Percentiles rank a stretch among this genome's conserved stretches.
Conservation (phyloP, 2,113 vertebrate species). For the Pterophyllum scalare region DNA sequence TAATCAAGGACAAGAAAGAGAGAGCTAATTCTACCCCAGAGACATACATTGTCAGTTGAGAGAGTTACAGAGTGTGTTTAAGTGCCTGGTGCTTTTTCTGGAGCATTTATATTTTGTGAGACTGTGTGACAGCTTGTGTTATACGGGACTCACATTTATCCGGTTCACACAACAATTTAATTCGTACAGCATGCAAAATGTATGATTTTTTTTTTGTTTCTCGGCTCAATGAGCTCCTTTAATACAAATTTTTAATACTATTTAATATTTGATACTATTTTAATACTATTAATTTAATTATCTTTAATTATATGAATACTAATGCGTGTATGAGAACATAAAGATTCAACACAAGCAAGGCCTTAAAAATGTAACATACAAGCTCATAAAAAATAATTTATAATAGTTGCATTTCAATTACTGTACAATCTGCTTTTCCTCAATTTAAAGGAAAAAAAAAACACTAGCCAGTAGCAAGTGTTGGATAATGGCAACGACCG, state of each 20-base stretch:
- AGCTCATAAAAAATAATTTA: neutral
- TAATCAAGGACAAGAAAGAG: conserved; percentile 72
- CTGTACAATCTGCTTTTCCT: neutral
- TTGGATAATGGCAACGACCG: conserved; percentile 45
- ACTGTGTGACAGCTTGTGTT: neutral
- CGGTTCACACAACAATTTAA: neutral
- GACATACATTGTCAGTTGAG: conserved; percentile 34
- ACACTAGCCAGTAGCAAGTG: conserved; percentile 33
- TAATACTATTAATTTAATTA: no score
- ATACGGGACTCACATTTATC: neutral
- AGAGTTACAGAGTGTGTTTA: conserved; percentile 14
- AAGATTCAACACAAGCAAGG: neutral
- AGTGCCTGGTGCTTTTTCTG: conserved; percentile 15
- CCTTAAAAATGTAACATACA: neutral
- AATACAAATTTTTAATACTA: no score
- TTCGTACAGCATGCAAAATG: neutral
- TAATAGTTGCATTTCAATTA: conserved; percentile 41
- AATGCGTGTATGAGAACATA: neutral
- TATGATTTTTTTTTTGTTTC: neutral
- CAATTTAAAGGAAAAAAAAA: conserved; percentile 24
- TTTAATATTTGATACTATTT: no score
- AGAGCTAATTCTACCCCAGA: conserved; percentile 62
- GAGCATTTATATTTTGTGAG: neutral
- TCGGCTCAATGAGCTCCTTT: neutral
- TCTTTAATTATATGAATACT: neutral